Base-by-base conservation (phyloP, 2,888 invertebrate genomes). In the Epirrhoe alternata region DNA sequence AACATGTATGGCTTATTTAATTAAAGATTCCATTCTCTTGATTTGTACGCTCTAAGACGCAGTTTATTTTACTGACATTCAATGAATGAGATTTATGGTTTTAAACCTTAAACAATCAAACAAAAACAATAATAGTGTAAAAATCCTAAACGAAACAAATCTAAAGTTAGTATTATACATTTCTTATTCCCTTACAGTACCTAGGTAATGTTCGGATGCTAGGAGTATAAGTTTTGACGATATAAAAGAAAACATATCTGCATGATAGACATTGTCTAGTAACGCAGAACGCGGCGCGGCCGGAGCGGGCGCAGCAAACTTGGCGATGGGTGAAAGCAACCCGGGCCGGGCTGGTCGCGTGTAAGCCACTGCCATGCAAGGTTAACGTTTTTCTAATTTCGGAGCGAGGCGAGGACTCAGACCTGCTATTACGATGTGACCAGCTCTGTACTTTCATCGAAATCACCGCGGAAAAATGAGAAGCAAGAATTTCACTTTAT, bases 381-480 rank as follows among this genome's bases (percentile, higher is more conserved):
- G 89, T 90, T 90, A 86, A 86, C 86, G 85, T 89, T 88, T 90
- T 89, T 89, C 89, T 88, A 83, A 89, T 89, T 90, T 90, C 86
- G 89, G 87, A 86, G 79, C 76, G 84, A 86, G 82, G 86, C 76
- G 84, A 86, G 82, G 86, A 83, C 80, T 81, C 75, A 78, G 77
- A 86, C 86, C 81, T 81, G 87, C 80, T 82, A 83, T 85, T 85
- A 86, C 84, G 77, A 77, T 80, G 76, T 77, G 78, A 78, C 78
- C 76, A 70, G 79, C 77, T 84, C 82, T 77, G 74, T 77, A 85
- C 90, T 89, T 90, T 92, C 89, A 85, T 87, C 85, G 86, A 86
- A 89, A 87, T 85, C 78, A 84, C 82, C 79, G 82, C 86, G 84
- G 86, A 86, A 86, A 87, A 84, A 86, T 82, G 70, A 82, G 75